phyloP scores from a whole-genome alignment of 2,113 vertebrate species.

The Megaleporinus macrocephalus region DNA sequence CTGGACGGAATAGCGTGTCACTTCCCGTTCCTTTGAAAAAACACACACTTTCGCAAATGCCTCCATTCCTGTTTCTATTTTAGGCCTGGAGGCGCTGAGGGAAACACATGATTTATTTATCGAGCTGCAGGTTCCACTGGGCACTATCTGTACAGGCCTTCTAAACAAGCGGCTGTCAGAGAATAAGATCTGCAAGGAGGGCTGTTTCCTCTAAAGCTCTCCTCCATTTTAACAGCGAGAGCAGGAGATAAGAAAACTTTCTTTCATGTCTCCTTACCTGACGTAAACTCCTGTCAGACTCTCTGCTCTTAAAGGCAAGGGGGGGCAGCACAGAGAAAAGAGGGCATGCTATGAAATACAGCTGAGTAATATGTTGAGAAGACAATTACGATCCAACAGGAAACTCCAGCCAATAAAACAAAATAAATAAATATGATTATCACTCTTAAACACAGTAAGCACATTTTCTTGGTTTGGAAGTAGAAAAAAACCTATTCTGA shows the following conservation, averaged over 20 bases:
- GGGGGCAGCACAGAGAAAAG: slow-evolving; percentile 1
- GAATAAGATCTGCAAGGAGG: slow-evolving; percentile 20
- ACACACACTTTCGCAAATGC: background rate
- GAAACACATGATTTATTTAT: slow-evolving; percentile 56
- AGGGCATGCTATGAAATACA: background rate
- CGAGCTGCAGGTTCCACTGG: slow-evolving; percentile 34
- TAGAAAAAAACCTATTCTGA: no score
- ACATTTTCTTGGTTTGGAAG: no score
- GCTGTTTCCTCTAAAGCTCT: slow-evolving; percentile 9
- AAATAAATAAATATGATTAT: no score
- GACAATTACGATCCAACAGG: no score
- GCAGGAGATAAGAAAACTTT: background rate
- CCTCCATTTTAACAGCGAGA: background rate
- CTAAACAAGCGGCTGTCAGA: slow-evolving; percentile 27
- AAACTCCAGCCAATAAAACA: no score
- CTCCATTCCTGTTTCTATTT: slow-evolving; percentile 44
- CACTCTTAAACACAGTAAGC: no score
- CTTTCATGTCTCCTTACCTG: slow-evolving; percentile 4
- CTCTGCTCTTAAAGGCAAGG: background rate
- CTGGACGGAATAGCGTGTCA: background rate
- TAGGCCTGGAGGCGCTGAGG: slow-evolving; percentile 21
- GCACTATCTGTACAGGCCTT: slow-evolving; percentile 13
- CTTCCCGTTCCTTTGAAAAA: slow-evolving; percentile 13
- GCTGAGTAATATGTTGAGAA: no score
- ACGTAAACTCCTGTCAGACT: background rate